Evolutionary conservation across 2,113 vertebrate species (phyloP), one percentile per base, ranked within the genome.

Genomic region (Anoplopoma fimbria): DNA sequence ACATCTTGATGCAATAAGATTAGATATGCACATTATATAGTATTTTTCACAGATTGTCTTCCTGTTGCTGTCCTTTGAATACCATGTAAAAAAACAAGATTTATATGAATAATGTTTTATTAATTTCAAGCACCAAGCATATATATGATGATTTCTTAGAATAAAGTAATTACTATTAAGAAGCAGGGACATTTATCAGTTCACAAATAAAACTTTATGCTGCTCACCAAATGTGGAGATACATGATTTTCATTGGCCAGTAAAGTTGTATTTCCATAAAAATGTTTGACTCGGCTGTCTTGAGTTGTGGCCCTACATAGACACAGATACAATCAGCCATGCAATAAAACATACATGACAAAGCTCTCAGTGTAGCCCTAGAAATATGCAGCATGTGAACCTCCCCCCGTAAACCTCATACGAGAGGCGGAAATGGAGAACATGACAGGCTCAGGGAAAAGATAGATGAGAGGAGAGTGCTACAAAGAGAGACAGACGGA

Each of bases 341-440:
- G 45, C 19, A 31, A 62, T 55, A 31, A 77, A 74, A 86, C 67
- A 77, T 36, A 81, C n/a, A 81, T 61, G 67, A 60, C 34, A 61
- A 47, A 53, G 45, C 67, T 36, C 65, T 74, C 45, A 25, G 34
- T 36, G 78, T 6, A 10, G 55, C 47, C 38, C 19, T 33, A 8
- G 67, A 38, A 62, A 38, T 33, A 31, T 61, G 60, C 13, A 4
- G 31, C 58, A 60, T 34, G 23, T 51, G 47, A 57, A 51, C 23
- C 33, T 4, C 27, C 21, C n/a, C 4, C 3, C 49, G 29, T 62
- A 61, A 89, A 71, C 31, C 38, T 74, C 49, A 27, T n/a, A n/a
- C n/a, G n/a, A n/a, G n/a, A n/a, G n/a, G n/a, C n/a, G n/a, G n/a
- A n/a, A n/a, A n/a, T n/a, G n/a, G n/a, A n/a, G 67, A 79, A 55